phyloP scores from a whole-genome alignment of 2,888 invertebrate genomes.

The Miltochrista miniata region DNA sequence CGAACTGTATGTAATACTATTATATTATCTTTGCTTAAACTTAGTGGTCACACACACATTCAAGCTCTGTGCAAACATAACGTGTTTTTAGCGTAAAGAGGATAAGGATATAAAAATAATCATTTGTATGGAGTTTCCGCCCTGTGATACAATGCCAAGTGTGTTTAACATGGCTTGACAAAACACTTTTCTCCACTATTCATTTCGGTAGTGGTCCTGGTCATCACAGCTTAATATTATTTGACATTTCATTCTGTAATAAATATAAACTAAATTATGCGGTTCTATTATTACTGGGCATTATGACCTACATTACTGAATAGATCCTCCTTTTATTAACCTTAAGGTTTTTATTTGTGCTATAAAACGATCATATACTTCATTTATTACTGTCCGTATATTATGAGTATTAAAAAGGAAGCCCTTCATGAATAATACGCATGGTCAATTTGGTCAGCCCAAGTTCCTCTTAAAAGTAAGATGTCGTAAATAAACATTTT shows the following conservation, averaged over 20 bases:
- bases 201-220: not conserved
- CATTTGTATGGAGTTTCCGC: no score
- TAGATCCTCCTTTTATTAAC: slow-evolving; percentile 2
- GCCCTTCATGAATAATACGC: slow-evolving; percentile 1
- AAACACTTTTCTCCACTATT: no score
- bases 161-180: no score
- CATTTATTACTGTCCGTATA: slow-evolving; percentile 6
- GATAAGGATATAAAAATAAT: no score
- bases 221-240: no score
- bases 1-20: no score
- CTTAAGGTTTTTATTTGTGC: slow-evolving; percentile 7
- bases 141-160: no score
- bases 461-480: not conserved
- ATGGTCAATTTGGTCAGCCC: not conserved
- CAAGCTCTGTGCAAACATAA: no score
- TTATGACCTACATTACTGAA: not conserved
- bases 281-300: not conserved
- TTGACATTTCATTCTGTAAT: not conserved
- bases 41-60: no score
- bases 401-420: not conserved
- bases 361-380: slow-evolving; percentile 10
- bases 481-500: not conserved
- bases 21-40: no score
- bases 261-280: no score
- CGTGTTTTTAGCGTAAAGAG: no score